Base-by-base conservation (phyloP, 2,113 vertebrate species). In the Callorhinus ursinus region DNA sequence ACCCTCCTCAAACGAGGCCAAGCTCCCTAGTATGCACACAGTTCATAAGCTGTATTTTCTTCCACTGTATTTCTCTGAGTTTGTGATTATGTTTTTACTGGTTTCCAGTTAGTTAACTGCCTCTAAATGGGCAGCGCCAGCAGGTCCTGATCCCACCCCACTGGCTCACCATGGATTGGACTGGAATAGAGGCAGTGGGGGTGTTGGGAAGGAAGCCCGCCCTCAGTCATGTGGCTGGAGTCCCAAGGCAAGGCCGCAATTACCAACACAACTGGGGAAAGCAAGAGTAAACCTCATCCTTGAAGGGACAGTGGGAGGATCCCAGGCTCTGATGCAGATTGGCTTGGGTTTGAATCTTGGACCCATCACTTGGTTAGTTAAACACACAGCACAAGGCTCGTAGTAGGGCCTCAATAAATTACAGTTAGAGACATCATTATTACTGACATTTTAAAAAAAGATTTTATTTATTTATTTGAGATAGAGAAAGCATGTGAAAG, bases 351-450 rank as follows among this genome's bases (percentile, higher is more conserved):
- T 86, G 36, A 76, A 61, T 39, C 63, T 53, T 88, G 21, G n/a
- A 9, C 42, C 18, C 18, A 76, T 86, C 57, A 82, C 6, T 71
- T 95, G 31, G 21, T 86, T 85, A 86, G 13, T 59, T 77, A 77
- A 79, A 87, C 65, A 1, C 6, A 86, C 71, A 88, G 63, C 13
- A 49, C 4, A n/a, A 67, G 24, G 55, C 63, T 5, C 4, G 55
- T 36, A 81, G 19, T 65, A 81, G 21, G 11, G 5, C 33, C 18
- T 96, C 74, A 87, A 15, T 90, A 79, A 97, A 83, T 76, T 96
- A 59, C 53, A 57, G 8, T 88, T 79, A 71, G 3, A 65, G 22
- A 22, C 15, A 72, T 77, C 36, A 49, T 95, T 15, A 89, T 89
- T 36, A 82, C 22, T 16, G 92, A 65, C 31, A 74, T 84, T 82